Percentiles rank a stretch among this genome's conserved stretches.
Conservation (phyloP, 92 coral and sea anemone genomes). For the Meandrina meandrites region DNA sequence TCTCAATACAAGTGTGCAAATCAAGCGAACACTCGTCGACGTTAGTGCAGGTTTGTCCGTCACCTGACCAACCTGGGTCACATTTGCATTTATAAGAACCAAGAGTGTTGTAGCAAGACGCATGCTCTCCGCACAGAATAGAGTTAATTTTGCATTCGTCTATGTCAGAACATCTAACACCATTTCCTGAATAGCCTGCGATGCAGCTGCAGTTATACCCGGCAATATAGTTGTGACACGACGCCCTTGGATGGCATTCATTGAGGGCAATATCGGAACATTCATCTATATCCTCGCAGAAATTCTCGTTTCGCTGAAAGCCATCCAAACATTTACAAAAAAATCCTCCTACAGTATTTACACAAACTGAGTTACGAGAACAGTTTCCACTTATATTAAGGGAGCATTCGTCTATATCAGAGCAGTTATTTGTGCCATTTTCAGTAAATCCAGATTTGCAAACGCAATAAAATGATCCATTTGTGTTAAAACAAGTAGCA, state of each 20-base stretch:
- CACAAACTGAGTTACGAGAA: constrained; percentile 42
- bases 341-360: constrained; percentile 49
- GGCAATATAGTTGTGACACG: constrained; percentile 51
- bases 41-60: constrained; percentile 59
- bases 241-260: constrained; percentile 61
- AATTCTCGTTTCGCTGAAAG: constrained; percentile 47
- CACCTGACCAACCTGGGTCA: constrained; percentile 67
- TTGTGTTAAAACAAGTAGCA: constrained; percentile 61
- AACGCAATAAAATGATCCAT: constrained; percentile 55
- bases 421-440: constrained; percentile 53
- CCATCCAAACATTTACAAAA: constrained; percentile 53
- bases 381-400: constrained; percentile 41
- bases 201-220: constrained; percentile 54
- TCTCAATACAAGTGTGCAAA: constrained; percentile 53
- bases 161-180: constrained; percentile 54
- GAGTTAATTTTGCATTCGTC: constrained; percentile 52
- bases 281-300: constrained; percentile 65
- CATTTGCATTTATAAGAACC: constrained; percentile 65
- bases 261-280: constrained; percentile 50
- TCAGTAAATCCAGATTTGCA: constrained; percentile 60
- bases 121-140: constrained; percentile 46
- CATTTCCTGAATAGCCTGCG: constrained; percentile 56
- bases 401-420: constrained; percentile 57
- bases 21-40: constrained; percentile 62
- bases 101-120: constrained; percentile 60